Evolutionary conservation across 2,113 vertebrate genomes (phyloP), one percentile per base, ranked within the genome.

Genomic region (Zootoca vivipara): DNA sequence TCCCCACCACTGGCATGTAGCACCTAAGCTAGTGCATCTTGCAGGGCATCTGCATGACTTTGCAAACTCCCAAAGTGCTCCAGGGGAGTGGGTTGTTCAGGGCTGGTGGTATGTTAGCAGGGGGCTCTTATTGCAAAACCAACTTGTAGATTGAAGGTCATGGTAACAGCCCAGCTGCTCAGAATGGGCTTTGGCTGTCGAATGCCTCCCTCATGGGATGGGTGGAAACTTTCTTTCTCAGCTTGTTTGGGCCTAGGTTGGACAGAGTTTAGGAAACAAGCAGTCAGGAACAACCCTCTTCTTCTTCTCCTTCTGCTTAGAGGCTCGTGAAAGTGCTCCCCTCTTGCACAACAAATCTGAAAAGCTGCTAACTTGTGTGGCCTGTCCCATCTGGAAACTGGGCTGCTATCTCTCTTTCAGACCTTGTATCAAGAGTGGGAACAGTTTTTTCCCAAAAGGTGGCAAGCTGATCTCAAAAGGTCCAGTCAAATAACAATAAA

Each of bases 181-280:
- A 82, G 64, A 70, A 0, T 72, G 0, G 2, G 15, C 30, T 22
- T 87, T 85, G 88, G 86, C 85, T 83, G 77, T 1, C 74, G 85
- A 92, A 88, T 74, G 80, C 82, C 79, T 83, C 85, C 73, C 90
- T 86, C 0, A 0, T 38, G 93, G 91, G 90, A 85, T 85, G 33
- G 58, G 58, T 85, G 91, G 92, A 79, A 83, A 85, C 56, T 38
- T 7, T 86, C 24, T 33, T 5, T 26, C 78, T 42, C 56, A 84
- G 56, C 26, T 89, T 3, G 18, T 65, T 69, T 38, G 0, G 70
- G 78, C 15, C 46, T 73, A 12, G 20, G 81, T 69, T 70, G 40
- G 89, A 20, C 67, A 62, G 83, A 75, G 87, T 74, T 77, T 0
- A 3, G 80, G 81, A 88, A 88, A 46, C 20, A 70, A 89, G 75